Evolutionary conservation across 2,888 invertebrate genomes (phyloP).

Genomic region (Megalurothrips usitatus): DNA sequence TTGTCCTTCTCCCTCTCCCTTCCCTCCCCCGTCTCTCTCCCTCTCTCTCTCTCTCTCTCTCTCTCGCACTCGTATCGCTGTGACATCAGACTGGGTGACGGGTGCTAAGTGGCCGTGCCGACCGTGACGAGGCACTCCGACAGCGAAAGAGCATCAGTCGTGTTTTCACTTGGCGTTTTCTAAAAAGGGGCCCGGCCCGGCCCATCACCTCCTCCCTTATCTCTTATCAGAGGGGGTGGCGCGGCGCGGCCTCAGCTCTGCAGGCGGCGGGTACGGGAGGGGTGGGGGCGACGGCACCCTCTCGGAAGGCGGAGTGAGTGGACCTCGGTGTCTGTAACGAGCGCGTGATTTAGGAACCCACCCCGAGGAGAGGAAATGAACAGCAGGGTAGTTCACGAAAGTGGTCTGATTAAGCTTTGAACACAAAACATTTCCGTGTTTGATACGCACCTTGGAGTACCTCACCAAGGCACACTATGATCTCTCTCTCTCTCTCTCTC

Average conservation of each 20-base stretch:
- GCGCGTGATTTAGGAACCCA: too few relatives aligned
- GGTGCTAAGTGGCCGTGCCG: not conserved
- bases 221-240: not conserved
- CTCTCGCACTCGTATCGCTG: not conserved
- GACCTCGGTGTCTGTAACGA: too few relatives aligned
- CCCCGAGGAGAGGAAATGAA: too few relatives aligned
- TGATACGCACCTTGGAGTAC: too few relatives aligned
- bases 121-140: not conserved
- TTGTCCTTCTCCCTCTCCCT: not conserved
- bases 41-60: not conserved
- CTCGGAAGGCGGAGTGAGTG: not conserved
- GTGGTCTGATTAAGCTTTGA: too few relatives aligned
- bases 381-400: too few relatives aligned
- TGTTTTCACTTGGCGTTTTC: conserved; percentile 26
- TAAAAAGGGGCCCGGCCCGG: conserved; percentile 30
- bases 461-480: too few relatives aligned
- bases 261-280: not conserved
- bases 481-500: too few relatives aligned
- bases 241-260: not conserved
- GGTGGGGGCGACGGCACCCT: not conserved
- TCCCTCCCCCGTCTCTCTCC: not conserved
- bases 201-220: conserved; percentile 19
- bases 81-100: not conserved
- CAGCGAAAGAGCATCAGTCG: conserved; percentile 26
- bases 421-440: too few relatives aligned